phyloP scores from a whole-genome alignment of 2,888 invertebrate species.

The Lasioglossum villosulum region DNA sequence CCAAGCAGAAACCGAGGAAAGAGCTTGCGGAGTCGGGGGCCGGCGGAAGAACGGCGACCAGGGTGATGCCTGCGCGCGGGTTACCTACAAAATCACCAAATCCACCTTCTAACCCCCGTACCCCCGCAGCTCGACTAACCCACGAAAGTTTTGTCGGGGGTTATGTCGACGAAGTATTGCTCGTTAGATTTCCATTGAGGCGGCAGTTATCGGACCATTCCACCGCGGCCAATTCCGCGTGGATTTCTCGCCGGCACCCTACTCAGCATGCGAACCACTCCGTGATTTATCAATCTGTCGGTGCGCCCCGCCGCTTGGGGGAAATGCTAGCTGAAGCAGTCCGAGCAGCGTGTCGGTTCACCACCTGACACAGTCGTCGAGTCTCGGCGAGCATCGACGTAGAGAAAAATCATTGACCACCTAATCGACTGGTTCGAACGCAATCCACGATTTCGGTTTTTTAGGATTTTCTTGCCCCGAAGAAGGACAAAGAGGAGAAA shows the following conservation, averaged over 20 bases:
- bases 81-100: conserved; percentile 62
- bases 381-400: neutral
- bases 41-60: conserved; percentile 34
- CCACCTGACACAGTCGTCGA: neutral
- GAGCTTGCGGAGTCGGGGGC: neutral
- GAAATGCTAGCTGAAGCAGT: conserved; percentile 10
- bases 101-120: conserved; percentile 26
- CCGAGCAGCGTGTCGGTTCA: neutral
- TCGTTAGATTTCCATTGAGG: conserved; percentile 72
- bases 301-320: neutral
- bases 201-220: conserved; percentile 54
- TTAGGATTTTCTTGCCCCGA: neutral
- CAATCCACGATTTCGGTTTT: neutral
- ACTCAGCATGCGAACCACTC: conserved; percentile 1
- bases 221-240: neutral
- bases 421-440: neutral
- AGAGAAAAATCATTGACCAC: neutral
- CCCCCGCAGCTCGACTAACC: conserved; percentile 19
- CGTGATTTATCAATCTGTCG: conserved; percentile 19
- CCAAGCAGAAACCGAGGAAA: conserved; percentile 45
- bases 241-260: conserved; percentile 9
- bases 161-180: conserved; percentile 64
- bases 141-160: conserved; percentile 61
- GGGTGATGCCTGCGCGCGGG: conserved; percentile 19
- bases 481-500: neutral